Conservation (phyloP, 1,140 invertebrate genomes). For the Drosophila punjabiensis region DNA sequence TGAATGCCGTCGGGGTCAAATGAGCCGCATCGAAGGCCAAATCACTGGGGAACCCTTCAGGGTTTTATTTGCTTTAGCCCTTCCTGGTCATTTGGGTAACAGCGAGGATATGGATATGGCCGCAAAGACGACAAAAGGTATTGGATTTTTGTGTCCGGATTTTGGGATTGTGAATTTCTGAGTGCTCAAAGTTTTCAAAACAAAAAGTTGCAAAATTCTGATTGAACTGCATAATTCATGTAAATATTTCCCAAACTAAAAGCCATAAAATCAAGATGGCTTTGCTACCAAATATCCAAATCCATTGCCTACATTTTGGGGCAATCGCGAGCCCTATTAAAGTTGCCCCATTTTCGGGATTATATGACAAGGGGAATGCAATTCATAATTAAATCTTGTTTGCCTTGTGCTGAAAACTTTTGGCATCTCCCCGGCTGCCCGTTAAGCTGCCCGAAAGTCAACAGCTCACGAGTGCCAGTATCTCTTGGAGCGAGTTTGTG, state of each 20-base stretch:
- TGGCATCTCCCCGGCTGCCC: slow-evolving; percentile 46
- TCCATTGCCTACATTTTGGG: slow-evolving; percentile 62
- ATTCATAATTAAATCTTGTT: slow-evolving; percentile 67
- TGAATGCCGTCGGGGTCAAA: slow-evolving; percentile 48
- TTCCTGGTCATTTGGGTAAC: slow-evolving; percentile 17
- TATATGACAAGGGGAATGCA: slow-evolving; percentile 19
- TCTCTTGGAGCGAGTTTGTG: slow-evolving; percentile 28
- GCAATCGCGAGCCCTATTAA: slow-evolving; percentile 25
- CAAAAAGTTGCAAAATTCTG: slow-evolving; percentile 29
- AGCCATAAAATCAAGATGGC: slow-evolving; percentile 18
- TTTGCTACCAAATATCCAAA: slow-evolving; percentile 24
- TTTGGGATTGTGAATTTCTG: slow-evolving; percentile 22
- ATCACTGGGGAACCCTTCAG: slow-evolving; percentile 63
- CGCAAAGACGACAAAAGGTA: slow-evolving; percentile 32
- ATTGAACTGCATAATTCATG: slow-evolving; percentile 50
- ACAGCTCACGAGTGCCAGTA: too few relatives aligned
- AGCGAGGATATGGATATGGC: slow-evolving; percentile 32
- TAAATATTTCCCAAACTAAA: slow-evolving; percentile 31
- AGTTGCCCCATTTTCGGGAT: slow-evolving; percentile 20
- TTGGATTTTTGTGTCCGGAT: slow-evolving; percentile 19
- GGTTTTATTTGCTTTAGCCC: slow-evolving; percentile 41
- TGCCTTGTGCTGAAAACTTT: slow-evolving; percentile 24
- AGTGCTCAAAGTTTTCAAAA: slow-evolving; percentile 39
- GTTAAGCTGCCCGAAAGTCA: slow-evolving; percentile 47
- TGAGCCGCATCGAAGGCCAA: slow-evolving; percentile 69